Conservation (phyloP, 2,888 invertebrate species). For the Plebejus melissa region DNA sequence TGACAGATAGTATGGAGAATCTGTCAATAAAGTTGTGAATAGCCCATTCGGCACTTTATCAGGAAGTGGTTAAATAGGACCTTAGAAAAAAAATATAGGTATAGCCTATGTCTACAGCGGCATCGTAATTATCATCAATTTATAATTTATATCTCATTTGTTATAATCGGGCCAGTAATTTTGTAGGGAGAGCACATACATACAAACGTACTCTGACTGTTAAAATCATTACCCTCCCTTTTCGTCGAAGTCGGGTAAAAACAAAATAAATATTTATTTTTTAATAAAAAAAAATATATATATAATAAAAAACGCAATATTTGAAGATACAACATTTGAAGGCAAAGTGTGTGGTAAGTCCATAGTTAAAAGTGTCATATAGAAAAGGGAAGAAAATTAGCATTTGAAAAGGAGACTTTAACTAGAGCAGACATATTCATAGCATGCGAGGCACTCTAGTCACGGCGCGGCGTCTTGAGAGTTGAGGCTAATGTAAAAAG, state of each 20-base stretch:
- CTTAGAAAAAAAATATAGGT: too few relatives aligned
- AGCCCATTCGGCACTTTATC: too few relatives aligned
- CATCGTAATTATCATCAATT: neutral
- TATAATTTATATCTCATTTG: neutral
- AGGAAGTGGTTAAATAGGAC: too few relatives aligned
- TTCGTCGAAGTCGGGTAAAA: too few relatives aligned
- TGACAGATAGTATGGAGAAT: too few relatives aligned
- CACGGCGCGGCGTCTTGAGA: constrained; percentile 48
- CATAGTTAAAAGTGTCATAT: neutral
- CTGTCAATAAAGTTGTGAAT: too few relatives aligned
- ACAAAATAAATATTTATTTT: neutral
- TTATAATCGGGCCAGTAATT: neutral
- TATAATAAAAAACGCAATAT: neutral
- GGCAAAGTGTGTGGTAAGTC: neutral
- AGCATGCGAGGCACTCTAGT: constrained; percentile 45
- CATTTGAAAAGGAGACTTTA: constrained; percentile 32
- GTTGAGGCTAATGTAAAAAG: constrained; percentile 48
- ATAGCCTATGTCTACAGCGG: too few relatives aligned
- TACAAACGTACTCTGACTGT: too few relatives aligned
- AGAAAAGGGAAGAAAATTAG: constrained; percentile 1
- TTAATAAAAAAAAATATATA: too few relatives aligned
- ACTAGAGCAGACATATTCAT: constrained; percentile 56
- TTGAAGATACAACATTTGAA: neutral
- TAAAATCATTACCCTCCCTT: too few relatives aligned
- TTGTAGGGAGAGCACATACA: too few relatives aligned